Evolutionary conservation across 1,140 invertebrate species (phyloP), one percentile per base, ranked within the genome.

Genomic region (Dryas iulia): DNA sequence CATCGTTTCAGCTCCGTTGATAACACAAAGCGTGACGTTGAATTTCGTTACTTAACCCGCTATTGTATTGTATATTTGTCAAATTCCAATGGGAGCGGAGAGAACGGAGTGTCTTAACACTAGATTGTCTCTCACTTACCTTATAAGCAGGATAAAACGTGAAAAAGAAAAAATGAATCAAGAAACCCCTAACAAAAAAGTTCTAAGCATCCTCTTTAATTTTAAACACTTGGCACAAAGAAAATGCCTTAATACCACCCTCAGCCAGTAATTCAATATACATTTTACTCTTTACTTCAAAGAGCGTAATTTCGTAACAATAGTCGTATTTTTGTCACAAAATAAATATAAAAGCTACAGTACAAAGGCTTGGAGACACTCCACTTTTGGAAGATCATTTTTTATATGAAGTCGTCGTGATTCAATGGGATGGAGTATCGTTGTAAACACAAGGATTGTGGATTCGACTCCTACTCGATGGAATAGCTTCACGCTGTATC

Each of bases 281-380:
- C 26, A 58, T 58, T 58, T 58, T 47, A 47, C 39, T 21, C 56
- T 47, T 47, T 47, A 28, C 56, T 30, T 58, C 56, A 58, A 58
- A 58, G 56, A 58, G 8, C 25, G 26, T 58, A 58, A 58, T 58
- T 58, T 58, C 25, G 25, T 58, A 30, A 58, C 28, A 30, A 58
- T 58, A 30, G 56, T 58, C 25, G n/a, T 21, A 28, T 58, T 58
- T 28, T 58, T 58, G 28, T 26, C 25, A 47, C 18, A 47, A 47
- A 35, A 18, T 18, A 47, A 6, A 47, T 14, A 7, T 21, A 47
- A 47, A 0, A 47, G 39, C 39, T 18, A 47, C 0, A 47, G 14
- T 18, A 47, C 39, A 47, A 47, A 47, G 39, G 39, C 39, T 47
- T 47, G 18, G 10, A 47, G 18, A 47, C 7, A 47, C 39, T 21